phyloP scores from a whole-genome alignment of 2,113 vertebrate genomes.

The Hipposideros armiger region DNA sequence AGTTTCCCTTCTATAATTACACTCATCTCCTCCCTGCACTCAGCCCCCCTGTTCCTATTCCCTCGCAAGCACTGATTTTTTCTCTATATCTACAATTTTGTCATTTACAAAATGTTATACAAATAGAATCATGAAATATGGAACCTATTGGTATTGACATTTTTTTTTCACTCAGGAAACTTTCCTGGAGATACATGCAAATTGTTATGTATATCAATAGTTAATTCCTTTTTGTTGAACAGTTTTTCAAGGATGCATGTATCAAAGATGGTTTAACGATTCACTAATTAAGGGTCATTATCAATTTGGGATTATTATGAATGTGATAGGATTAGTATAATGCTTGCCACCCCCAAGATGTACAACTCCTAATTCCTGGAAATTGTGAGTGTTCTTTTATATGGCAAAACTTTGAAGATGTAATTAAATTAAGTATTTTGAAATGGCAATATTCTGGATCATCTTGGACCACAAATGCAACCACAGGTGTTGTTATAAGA shows the following conservation, averaged over 20 bases:
- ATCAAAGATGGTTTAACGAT: background rate
- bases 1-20: background rate
- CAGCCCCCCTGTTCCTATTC: background rate
- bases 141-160: background rate
- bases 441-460: background rate
- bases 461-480: background rate
- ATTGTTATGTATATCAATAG: background rate
- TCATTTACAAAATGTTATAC: background rate
- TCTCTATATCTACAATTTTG: background rate
- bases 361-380: background rate
- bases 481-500: background rate
- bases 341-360: background rate
- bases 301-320: background rate
- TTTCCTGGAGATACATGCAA: background rate
- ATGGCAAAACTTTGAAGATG: background rate
- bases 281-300: background rate
- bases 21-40: background rate
- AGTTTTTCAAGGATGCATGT: background rate
- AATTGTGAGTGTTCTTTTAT: background rate
- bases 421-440: background rate
- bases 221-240: background rate
- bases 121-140: background rate
- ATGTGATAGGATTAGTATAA: background rate
- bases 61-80: background rate
- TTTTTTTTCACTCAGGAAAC: background rate